phyloP scores from a whole-genome alignment of 2,113 vertebrate genomes.

The Halcyon senegalensis region DNA sequence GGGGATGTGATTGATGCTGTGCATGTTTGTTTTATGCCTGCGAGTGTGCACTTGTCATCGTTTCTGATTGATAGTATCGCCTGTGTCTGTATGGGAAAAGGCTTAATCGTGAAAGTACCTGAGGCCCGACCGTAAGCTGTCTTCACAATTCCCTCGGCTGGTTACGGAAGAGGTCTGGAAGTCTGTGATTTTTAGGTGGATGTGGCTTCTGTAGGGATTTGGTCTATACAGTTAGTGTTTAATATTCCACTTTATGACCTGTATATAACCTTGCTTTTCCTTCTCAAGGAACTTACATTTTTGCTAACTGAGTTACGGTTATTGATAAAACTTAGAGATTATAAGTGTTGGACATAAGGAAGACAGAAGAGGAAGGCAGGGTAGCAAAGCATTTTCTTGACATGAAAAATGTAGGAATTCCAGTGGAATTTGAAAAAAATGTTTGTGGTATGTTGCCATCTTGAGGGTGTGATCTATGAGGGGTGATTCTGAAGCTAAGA shows the following conservation, averaged over 20 bases:
- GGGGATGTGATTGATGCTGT: fast-evolving
- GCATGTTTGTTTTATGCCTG: fast-evolving
- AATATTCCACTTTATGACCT: background rate
- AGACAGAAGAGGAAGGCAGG: background rate
- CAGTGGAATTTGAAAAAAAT: background rate
- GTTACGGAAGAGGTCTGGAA: background rate
- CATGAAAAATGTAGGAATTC: background rate
- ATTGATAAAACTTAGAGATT: background rate
- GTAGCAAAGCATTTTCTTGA: background rate
- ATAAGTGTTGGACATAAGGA: fast-evolving
- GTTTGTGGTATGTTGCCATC: background rate
- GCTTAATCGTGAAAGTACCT: background rate
- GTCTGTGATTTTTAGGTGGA: background rate
- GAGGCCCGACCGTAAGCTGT: background rate
- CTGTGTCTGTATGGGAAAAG: fast-evolving
- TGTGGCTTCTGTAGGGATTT: background rate
- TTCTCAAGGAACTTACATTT: background rate
- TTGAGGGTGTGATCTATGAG: background rate
- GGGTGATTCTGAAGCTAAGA: background rate
- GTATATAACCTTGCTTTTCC: background rate
- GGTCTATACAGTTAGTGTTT: background rate
- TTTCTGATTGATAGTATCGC: fast-evolving
- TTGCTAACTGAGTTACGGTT: background rate
- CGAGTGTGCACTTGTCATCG: fast-evolving
- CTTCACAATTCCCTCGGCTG: fast-evolving